Evolutionary conservation across 2,888 invertebrate species (phyloP).

Genomic region (Geophilus truncorum): DNA sequence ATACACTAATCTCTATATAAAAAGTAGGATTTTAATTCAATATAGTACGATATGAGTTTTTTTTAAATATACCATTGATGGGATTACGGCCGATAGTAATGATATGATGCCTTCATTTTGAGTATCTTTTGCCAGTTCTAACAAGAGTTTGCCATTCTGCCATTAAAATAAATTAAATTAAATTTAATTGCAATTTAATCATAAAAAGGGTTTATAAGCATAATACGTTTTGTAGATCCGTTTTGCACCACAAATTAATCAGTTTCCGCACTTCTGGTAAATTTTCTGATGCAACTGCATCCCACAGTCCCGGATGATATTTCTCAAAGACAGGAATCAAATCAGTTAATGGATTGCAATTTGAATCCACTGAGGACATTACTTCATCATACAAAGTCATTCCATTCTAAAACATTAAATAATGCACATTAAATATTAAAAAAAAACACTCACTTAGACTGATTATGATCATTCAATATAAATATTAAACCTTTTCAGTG

Average conservation of each 20-base stretch:
- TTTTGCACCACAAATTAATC: conserved; percentile 34
- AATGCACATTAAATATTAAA: background rate
- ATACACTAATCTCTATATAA: conserved; percentile 37
- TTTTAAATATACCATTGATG: conserved; percentile 39
- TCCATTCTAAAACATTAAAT: conserved; percentile 25
- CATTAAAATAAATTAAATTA: background rate
- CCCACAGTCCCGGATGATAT: conserved; percentile 38
- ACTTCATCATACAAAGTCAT: background rate
- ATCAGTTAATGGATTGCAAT: conserved; percentile 18
- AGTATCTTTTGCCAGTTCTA: conserved; percentile 35
- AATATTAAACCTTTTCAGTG: background rate
- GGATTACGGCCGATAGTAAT: conserved; percentile 36
- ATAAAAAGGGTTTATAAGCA: background rate
- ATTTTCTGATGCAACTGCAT: conserved; percentile 36
- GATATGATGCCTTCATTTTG: conserved; percentile 38
- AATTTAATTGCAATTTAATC: background rate
- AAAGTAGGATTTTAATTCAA: background rate
- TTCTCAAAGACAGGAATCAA: conserved; percentile 14
- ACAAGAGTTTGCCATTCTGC: conserved; percentile 34
- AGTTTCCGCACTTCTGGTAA: conserved; percentile 26
- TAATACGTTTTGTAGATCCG: conserved; percentile 27
- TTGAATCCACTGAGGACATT: background rate
- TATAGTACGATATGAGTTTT: no score
- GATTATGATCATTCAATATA: background rate
- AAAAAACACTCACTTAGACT: background rate